Conservation (phyloP, 2,113 vertebrate genomes). For the Marmota monax region DNA sequence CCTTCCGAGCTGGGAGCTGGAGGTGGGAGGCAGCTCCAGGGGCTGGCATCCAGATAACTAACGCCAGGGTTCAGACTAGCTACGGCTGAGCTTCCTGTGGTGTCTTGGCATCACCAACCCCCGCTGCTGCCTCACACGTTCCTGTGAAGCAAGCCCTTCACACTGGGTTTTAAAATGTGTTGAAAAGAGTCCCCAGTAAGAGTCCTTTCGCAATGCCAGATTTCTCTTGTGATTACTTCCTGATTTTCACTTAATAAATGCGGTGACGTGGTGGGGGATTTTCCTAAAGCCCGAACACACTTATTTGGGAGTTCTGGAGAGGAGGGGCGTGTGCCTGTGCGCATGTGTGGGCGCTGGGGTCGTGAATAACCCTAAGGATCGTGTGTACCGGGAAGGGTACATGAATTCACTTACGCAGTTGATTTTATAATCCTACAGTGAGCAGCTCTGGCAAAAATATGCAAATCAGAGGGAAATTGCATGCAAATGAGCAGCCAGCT, state of each 20-base stretch:
- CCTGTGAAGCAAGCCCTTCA: rapidly evolving
- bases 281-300: background rate
- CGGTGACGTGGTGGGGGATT: background rate
- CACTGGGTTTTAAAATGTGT: rapidly evolving
- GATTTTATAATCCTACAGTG: background rate
- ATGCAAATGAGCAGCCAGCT: background rate
- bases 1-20: background rate
- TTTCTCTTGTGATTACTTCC: background rate
- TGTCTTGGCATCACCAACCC: rapidly evolving
- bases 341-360: background rate
- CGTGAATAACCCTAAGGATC: background rate
- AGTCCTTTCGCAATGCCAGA: background rate
- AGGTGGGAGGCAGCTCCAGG: background rate
- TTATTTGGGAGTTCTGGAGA: background rate
- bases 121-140: rapidly evolving
- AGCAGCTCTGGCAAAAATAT: background rate
- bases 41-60: rapidly evolving
- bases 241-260: background rate
- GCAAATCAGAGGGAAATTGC: background rate
- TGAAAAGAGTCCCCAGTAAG: background rate
- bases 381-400: background rate
- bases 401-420: background rate
- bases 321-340: background rate
- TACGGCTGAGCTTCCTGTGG: rapidly evolving
- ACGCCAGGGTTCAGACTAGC: rapidly evolving